phyloP scores from a whole-genome alignment of 37 sponge, comb jelly and placozoan species.

The Halichondria panicea region DNA sequence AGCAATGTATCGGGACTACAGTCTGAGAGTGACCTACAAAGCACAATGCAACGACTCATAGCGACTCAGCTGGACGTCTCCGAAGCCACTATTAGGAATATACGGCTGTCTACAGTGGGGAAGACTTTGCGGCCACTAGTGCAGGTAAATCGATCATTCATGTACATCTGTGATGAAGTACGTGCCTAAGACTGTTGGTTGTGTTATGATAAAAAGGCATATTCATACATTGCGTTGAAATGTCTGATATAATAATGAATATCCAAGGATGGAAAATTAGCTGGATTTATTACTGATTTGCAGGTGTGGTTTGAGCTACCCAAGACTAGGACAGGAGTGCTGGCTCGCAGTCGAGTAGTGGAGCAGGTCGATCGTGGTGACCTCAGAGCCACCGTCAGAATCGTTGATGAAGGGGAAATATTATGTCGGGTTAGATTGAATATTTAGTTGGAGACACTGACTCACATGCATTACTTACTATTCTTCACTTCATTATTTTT shows the following conservation, averaged over 20 bases:
- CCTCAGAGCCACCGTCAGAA: conserved; percentile 30
- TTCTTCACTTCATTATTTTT: no score
- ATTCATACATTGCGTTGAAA: not conserved
- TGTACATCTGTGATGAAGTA: not conserved
- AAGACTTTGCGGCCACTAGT: conserved; percentile 7
- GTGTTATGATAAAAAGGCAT: not conserved
- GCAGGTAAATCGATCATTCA: conserved; percentile 8
- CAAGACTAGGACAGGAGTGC: conserved; percentile 1
- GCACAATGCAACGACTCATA: conserved; percentile 7
- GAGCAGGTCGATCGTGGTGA: conserved; percentile 20
- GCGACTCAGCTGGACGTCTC: conserved; percentile 4
- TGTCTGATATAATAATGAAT: not conserved
- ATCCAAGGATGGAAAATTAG: not conserved
- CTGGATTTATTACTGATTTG: not conserved
- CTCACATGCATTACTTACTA: no score
- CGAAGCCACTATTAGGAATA: conserved; percentile 7
- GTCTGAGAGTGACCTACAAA: not conserved
- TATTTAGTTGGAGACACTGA: not conserved
- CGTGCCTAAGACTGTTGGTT: not conserved
- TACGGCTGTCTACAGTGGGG: conserved; percentile 20
- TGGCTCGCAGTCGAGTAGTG: conserved; percentile 1
- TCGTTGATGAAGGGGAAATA: conserved; percentile 1
- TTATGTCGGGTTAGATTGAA: conserved; percentile 18
- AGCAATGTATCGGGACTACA: conserved; percentile 3
- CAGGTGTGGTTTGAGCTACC: conserved; percentile 26